Conservation (phyloP, 2,888 invertebrate species). For the Siphonodentalium dalli region DNA sequence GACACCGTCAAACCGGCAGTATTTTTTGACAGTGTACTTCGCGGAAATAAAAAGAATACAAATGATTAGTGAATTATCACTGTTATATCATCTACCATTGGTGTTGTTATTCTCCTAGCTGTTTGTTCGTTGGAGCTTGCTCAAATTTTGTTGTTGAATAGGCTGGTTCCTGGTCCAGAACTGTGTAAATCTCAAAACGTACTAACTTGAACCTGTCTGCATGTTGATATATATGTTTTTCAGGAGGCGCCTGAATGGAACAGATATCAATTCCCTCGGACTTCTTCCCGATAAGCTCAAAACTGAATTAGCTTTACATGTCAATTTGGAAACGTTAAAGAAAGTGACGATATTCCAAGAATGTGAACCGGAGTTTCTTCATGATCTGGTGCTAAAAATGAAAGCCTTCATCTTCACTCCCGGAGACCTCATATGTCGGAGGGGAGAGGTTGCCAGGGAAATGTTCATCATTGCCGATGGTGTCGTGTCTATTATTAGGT, state of each 20-base stretch:
- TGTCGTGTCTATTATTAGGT: slow-evolving; percentile 87
- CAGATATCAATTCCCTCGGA: slow-evolving; percentile 93
- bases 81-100: too few relatives aligned
- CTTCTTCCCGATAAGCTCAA: slow-evolving; percentile 94
- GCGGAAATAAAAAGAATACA: too few relatives aligned
- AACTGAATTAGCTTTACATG: slow-evolving; percentile 94
- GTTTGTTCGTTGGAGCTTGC: too few relatives aligned
- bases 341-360: slow-evolving; percentile 97
- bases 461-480: slow-evolving; percentile 99
- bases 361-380: slow-evolving; percentile 96
- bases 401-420: slow-evolving; percentile 98
- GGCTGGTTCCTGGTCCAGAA: too few relatives aligned
- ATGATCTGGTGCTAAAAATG: slow-evolving; percentile 97
- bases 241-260: slow-evolving; percentile 92
- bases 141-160: too few relatives aligned
- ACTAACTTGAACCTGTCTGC: too few relatives aligned
- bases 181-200: too few relatives aligned
- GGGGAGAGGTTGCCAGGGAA: slow-evolving; percentile 92
- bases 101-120: too few relatives aligned
- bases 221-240: too few relatives aligned
- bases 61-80: too few relatives aligned
- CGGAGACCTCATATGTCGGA: slow-evolving; percentile 94
- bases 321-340: slow-evolving; percentile 91
- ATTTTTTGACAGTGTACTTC: too few relatives aligned
- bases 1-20: too few relatives aligned